phyloP scores from a whole-genome alignment of 2,113 vertebrate genomes.

The Rhinopomastus cyanomelas region DNA sequence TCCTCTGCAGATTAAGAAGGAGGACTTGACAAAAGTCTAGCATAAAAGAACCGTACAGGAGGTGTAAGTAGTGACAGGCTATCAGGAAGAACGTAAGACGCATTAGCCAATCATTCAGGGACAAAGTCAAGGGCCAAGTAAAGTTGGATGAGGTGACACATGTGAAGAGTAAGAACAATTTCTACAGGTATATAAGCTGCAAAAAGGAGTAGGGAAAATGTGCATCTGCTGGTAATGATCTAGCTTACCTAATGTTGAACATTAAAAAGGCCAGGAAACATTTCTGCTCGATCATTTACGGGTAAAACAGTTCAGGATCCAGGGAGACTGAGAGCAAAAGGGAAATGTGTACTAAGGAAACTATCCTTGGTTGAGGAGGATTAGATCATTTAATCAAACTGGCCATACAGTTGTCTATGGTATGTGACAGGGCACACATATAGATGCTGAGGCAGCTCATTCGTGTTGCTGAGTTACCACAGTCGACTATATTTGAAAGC shows the following conservation, averaged over 20 bases:
- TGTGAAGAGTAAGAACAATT: not conserved
- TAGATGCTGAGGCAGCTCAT: not conserved
- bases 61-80: not conserved
- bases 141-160: not conserved
- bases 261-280: not conserved
- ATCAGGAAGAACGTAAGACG: not conserved
- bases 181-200: not conserved
- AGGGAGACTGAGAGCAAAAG: not conserved
- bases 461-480: not conserved
- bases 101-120: fast-evolving
- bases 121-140: not conserved
- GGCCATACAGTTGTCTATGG: not conserved
- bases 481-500: not conserved
- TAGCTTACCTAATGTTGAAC: not conserved
- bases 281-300: not conserved
- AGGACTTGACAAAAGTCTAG: not conserved
- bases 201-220: not conserved
- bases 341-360: not conserved
- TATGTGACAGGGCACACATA: not conserved
- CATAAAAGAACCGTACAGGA: not conserved
- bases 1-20: not conserved
- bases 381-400: not conserved
- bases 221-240: not conserved
- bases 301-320: not conserved
- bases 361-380: fast-evolving